A percentile compares a stretch with the other conserved stretches of the same genome.
Evolutionary conservation across 2,888 invertebrate genomes (phyloP).

Genomic region (Dicyrtomina minuta): DNA sequence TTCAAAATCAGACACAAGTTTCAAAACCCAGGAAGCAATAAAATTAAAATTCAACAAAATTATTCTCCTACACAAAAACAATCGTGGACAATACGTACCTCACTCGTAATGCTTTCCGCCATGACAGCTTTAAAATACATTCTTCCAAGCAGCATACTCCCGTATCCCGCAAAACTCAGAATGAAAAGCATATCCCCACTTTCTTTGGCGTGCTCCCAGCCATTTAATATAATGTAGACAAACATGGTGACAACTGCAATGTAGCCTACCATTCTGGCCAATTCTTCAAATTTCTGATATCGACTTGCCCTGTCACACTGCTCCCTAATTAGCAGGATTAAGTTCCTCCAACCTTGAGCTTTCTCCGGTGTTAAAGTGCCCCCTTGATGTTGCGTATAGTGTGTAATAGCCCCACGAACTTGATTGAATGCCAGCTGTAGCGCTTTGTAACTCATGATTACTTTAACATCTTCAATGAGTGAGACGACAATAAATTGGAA

Average conservation of each 20-base stretch:
- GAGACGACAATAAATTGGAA: slow-evolving; percentile 8
- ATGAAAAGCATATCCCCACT: slow-evolving; percentile 12
- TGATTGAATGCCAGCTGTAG: slow-evolving; percentile 6
- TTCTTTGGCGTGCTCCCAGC: slow-evolving; percentile 11
- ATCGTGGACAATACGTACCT: background rate
- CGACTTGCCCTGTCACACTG: slow-evolving; percentile 16
- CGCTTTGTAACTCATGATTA: slow-evolving; percentile 22
- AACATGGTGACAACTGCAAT: slow-evolving; percentile 15
- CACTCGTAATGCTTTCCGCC: slow-evolving; percentile 16
- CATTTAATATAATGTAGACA: slow-evolving; percentile 24
- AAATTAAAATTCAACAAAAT: background rate
- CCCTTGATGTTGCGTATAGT: background rate
- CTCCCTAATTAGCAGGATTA: background rate
- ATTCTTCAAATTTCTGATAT: slow-evolving; percentile 22
- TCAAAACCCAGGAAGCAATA: too few species aligned
- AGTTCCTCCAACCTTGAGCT: slow-evolving; percentile 1
- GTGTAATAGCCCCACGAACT: background rate
- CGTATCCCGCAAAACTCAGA: slow-evolving; percentile 13
- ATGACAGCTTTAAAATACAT: slow-evolving; percentile 24
- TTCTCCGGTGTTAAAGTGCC: background rate
- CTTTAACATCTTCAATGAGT: slow-evolving; percentile 15
- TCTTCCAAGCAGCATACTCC: background rate
- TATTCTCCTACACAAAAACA: background rate
- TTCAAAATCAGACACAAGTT: background rate
- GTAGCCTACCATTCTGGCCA: slow-evolving; percentile 10